A percentile compares a stretch with the other conserved stretches of the same genome.
Evolutionary conservation across 1,140 invertebrate species (phyloP).

Genomic region (Bombyx mori): DNA sequence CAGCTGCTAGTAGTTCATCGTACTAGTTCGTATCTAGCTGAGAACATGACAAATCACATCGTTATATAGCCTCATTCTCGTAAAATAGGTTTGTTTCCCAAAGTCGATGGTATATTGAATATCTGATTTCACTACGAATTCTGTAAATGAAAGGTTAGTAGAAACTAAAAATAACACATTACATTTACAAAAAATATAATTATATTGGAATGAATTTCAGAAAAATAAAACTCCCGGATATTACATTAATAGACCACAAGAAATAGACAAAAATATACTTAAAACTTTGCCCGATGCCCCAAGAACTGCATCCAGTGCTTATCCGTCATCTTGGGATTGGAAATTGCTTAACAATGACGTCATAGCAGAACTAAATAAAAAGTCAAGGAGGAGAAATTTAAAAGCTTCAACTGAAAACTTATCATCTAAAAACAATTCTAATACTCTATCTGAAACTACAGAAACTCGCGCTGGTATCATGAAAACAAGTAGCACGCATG

Average conservation of each 20-base stretch:
- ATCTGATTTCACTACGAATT: neutral
- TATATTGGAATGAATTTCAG: constrained; percentile 68
- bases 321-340: constrained; percentile 82
- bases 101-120: too few species aligned
- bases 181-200: neutral
- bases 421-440: constrained; percentile 55
- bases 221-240: constrained; percentile 86
- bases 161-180: neutral
- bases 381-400: constrained; percentile 49
- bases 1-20: too few species aligned
- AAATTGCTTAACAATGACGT: constrained; percentile 72
- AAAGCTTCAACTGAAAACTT: constrained; percentile 64
- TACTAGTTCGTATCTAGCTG: too few species aligned
- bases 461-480: constrained; percentile 40
- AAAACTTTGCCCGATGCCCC: constrained; percentile 84
- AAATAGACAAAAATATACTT: constrained; percentile 80
- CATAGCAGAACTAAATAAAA: constrained; percentile 55
- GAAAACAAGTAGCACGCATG: constrained; percentile 60
- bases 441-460: constrained; percentile 44
- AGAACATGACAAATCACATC: too few species aligned
- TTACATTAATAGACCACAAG: constrained; percentile 81
- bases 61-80: too few species aligned
- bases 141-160: neutral
- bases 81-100: too few species aligned
- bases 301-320: constrained; percentile 77